Evolutionary conservation across 2,113 vertebrate genomes (phyloP).

Genomic region (Columbina picui): DNA sequence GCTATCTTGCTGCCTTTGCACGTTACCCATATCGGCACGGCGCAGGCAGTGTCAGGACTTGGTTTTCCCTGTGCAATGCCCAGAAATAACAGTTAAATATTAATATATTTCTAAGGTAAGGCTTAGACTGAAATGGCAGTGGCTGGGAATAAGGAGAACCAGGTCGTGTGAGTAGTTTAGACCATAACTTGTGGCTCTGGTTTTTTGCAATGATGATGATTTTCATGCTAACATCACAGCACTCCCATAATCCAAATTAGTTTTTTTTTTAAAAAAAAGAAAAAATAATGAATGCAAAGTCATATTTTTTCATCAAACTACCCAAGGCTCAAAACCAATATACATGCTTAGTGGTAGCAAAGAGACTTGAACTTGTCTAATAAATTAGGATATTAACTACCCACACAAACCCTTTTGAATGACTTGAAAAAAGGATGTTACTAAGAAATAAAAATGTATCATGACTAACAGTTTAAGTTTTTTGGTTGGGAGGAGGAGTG

Average conservation of each 20-base stretch:
- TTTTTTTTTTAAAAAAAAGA: neutral
- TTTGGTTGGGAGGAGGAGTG: neutral
- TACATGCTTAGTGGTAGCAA: neutral
- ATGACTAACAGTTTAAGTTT: neutral
- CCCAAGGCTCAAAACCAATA: neutral
- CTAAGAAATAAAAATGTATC: neutral
- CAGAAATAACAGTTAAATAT: neutral
- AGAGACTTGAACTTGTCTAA: neutral
- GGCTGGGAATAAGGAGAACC: neutral
- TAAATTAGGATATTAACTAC: neutral
- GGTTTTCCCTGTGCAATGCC: neutral
- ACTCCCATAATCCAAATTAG: neutral
- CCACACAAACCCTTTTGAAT: neutral
- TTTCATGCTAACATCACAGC: neutral
- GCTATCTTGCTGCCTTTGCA: slow-evolving; percentile 20
- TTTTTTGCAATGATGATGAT: neutral
- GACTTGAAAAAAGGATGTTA: neutral
- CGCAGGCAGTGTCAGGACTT: neutral
- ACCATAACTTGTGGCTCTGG: neutral
- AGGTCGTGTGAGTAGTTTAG: neutral
- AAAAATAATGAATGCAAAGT: neutral
- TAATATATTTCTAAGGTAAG: neutral
- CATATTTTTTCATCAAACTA: neutral
- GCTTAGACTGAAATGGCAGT: neutral
- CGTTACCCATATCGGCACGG: fast-evolving